Conservation (phyloP, 2,888 invertebrate genomes). For the Eumerus sabulonum region DNA sequence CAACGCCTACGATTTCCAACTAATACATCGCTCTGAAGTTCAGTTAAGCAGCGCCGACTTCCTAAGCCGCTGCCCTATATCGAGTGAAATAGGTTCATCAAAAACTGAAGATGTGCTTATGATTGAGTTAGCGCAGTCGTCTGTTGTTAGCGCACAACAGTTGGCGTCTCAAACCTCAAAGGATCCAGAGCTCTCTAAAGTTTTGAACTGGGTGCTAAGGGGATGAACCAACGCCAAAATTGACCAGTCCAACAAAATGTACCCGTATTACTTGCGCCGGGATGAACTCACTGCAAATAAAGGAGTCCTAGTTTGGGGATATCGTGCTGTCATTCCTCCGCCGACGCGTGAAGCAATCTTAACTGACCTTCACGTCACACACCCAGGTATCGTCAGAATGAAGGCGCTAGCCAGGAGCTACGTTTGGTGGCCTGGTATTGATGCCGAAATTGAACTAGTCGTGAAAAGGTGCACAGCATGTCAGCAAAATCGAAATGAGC, state of each 20-base stretch:
- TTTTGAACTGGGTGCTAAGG: conserved; percentile 41
- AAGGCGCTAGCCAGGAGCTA: conserved; percentile 37
- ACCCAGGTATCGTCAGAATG: conserved; percentile 42
- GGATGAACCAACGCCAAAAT: conserved; percentile 19
- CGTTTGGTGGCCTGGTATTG: conserved; percentile 34
- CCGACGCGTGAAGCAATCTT: too few relatives aligned
- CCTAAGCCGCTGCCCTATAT: conserved; percentile 28
- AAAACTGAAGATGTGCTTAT: too few relatives aligned
- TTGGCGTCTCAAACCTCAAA: conserved; percentile 31
- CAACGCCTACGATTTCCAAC: conserved; percentile 11
- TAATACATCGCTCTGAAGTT: conserved; percentile 16
- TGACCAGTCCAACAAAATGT: conserved; percentile 27
- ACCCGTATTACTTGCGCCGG: conserved; percentile 17
- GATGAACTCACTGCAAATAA: conserved; percentile 16
- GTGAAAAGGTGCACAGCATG: too few relatives aligned
- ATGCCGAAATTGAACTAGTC: too few relatives aligned
- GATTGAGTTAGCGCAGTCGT: conserved; percentile 1
- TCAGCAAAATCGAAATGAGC: too few relatives aligned
- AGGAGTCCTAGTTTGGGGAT: conserved; percentile 6
- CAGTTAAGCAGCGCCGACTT: conserved; percentile 31
- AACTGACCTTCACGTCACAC: too few relatives aligned
- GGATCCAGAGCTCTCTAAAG: conserved; percentile 28
- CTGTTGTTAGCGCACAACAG: conserved; percentile 19
- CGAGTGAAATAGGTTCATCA: conserved; percentile 3
- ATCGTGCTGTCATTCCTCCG: conserved; percentile 20